These are phyloP conservation scores for Periphyllus acericola DNA, from an alignment of 2,888 invertebrate genomes.

Conservation along the genomic window DNA sequence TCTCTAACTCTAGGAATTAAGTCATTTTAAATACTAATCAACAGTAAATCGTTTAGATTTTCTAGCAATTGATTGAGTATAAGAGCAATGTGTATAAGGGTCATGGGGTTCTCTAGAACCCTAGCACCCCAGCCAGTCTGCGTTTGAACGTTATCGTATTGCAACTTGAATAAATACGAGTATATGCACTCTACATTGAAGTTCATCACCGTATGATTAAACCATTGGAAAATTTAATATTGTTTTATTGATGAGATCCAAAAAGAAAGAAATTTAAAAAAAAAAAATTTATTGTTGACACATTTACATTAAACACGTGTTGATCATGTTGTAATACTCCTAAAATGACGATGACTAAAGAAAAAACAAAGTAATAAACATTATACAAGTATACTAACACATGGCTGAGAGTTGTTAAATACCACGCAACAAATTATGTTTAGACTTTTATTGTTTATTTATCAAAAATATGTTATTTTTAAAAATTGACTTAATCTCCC, in stretches of 20 bases:
- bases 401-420: slow-evolving; percentile 54
- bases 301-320: slow-evolving; percentile 42
- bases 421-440: slow-evolving; percentile 38
- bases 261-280: slow-evolving; percentile 3
- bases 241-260: not conserved
- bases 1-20: no score
- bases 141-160: not conserved
- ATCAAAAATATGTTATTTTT: slow-evolving; percentile 11
- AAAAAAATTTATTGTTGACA: slow-evolving; percentile 11
- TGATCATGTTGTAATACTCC: slow-evolving; percentile 25
- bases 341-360: slow-evolving; percentile 27
- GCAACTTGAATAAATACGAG: not conserved
- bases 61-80: no score
- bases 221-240: not conserved
- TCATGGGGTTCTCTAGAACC: no score
- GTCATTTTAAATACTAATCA: no score
- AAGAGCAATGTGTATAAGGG: no score
- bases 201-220: not conserved
- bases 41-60: no score
- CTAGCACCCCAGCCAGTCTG: no score
- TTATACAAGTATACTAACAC: slow-evolving; percentile 35
- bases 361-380: slow-evolving; percentile 56
- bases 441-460: slow-evolving; percentile 48
- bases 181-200: not conserved
- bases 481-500: not conserved